These are phyloP conservation scores for Rhyacophila evoluta DNA, from an alignment of 2,888 invertebrate species.

Conservation along the genomic window DNA sequence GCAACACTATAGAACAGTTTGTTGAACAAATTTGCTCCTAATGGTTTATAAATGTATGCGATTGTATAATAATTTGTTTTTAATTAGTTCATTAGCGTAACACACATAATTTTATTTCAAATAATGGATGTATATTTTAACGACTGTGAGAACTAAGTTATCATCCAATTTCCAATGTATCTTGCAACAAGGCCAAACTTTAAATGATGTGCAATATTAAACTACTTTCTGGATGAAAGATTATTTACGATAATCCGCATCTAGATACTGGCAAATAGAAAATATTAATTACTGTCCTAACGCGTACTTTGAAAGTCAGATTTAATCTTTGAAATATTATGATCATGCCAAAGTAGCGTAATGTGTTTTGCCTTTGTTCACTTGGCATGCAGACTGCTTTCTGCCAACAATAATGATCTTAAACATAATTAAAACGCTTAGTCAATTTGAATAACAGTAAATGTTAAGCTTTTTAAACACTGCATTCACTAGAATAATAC, in stretches of 20 bases:
- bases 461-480: background rate
- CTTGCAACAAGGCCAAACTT: too few relatives aligned
- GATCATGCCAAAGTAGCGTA: conserved; percentile 5
- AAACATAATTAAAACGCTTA: background rate
- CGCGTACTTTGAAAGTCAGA: background rate
- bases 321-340: conserved; percentile 4
- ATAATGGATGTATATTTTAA: too few relatives aligned
- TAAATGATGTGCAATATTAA: too few relatives aligned
- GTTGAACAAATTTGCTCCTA: too few relatives aligned
- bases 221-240: background rate
- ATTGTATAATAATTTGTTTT: too few relatives aligned
- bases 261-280: conserved; percentile 11
- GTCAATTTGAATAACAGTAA: background rate
- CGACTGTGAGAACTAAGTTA: too few relatives aligned
- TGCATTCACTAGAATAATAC: too few relatives aligned
- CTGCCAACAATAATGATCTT: conserved; percentile 5
- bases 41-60: too few relatives aligned
- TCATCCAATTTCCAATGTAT: too few relatives aligned
- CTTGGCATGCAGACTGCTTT: background rate
- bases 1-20: too few relatives aligned
- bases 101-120: too few relatives aligned
- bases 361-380: background rate
- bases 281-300: conserved; percentile 17
- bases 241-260: background rate
- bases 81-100: too few relatives aligned